A percentile compares a stretch with the other conserved stretches of the same genome.
Evolutionary conservation across 2,113 vertebrate species (phyloP).

Genomic region (Dasyornis broadbenti): DNA sequence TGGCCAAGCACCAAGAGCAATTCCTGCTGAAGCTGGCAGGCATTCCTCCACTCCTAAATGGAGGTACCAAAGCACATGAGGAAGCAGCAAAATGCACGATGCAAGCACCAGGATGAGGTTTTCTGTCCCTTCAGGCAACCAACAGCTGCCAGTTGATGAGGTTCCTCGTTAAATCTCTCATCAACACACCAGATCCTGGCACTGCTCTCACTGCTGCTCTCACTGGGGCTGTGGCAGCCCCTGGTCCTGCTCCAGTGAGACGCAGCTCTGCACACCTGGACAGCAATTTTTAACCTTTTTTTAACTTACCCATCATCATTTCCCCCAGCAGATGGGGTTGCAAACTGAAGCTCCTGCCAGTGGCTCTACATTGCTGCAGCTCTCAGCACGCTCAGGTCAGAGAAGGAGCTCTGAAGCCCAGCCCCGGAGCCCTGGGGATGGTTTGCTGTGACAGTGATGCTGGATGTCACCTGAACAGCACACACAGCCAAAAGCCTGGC

Average conservation of each 20-base stretch:
- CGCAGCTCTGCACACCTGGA: accelerated
- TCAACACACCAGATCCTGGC: background rate
- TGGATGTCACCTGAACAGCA: accelerated
- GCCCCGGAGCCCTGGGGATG: accelerated
- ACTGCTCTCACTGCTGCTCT: background rate
- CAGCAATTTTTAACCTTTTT: background rate
- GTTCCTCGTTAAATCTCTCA: background rate
- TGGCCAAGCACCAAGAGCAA: background rate
- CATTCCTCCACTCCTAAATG: background rate
- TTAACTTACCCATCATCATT: background rate
- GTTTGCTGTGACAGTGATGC: background rate
- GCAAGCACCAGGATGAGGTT: background rate
- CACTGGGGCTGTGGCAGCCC: accelerated
- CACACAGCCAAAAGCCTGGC: background rate
- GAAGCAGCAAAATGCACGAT: background rate
- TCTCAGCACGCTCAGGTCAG: background rate
- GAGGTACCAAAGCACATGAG: background rate
- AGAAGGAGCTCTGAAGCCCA: accelerated
- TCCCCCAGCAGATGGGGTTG: background rate
- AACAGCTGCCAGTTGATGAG: background rate
- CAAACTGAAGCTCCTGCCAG: background rate
- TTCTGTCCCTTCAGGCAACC: background rate
- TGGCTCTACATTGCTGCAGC: background rate
- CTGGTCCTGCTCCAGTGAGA: background rate
- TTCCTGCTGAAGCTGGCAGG: background rate